phyloP scores from a whole-genome alignment of 2,888 invertebrate species.

The Blomia tropicalis region DNA sequence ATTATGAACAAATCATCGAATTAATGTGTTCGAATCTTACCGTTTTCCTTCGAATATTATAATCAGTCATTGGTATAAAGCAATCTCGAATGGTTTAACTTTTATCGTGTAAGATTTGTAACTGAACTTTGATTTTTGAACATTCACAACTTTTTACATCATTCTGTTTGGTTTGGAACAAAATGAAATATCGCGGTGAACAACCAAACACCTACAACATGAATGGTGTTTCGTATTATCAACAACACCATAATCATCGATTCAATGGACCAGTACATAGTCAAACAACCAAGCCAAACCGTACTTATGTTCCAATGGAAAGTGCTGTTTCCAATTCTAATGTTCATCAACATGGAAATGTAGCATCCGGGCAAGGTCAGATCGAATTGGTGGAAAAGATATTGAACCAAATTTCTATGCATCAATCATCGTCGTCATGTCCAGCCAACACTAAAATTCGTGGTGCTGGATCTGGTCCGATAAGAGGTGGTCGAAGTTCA shows the following conservation, averaged over 20 bases:
- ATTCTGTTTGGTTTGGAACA: too few species aligned
- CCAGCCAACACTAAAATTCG: neutral
- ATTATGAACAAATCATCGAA: too few species aligned
- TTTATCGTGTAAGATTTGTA: too few species aligned
- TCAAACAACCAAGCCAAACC: neutral
- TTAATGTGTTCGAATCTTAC: too few species aligned
- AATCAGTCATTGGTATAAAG: too few species aligned
- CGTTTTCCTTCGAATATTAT: too few species aligned
- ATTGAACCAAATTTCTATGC: constrained; percentile 3
- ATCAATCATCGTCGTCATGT: neutral
- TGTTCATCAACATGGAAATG: neutral
- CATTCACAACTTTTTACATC: too few species aligned
- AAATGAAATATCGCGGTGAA: neutral
- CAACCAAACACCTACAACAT: neutral
- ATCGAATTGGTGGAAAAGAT: constrained; percentile 9
- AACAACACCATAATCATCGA: neutral
- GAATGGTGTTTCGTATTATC: neutral
- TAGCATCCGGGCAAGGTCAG: neutral
- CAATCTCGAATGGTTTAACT: too few species aligned
- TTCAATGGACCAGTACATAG: neutral
- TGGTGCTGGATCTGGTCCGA: neutral
- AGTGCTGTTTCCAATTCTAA: neutral
- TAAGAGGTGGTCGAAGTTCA: neutral
- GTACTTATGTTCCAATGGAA: neutral
- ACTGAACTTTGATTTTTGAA: too few species aligned